Evolutionary conservation across 1,140 invertebrate genomes (phyloP), one percentile per base, ranked within the genome.

Genomic region (Aradophagus sp.): DNA sequence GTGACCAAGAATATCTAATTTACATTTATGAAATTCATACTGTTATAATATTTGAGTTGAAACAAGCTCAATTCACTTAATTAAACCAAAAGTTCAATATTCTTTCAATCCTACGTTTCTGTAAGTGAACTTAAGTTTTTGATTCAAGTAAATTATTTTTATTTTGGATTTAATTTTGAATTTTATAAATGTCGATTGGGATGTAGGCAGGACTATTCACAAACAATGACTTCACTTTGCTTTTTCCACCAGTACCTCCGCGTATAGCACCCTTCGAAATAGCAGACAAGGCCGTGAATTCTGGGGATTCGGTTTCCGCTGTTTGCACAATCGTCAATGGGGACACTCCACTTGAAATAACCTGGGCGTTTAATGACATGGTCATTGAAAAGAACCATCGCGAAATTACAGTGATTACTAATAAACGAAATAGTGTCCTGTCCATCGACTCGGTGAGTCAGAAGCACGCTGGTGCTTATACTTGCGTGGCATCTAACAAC

Each of bases 161-260:
- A n/a, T n/a, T n/a, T n/a, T n/a, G n/a, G n/a, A n/a, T n/a, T n/a
- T n/a, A n/a, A n/a, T n/a, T n/a, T n/a, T n/a, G n/a, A n/a, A n/a
- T n/a, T n/a, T n/a, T n/a, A n/a, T n/a, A 45, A 47, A 35, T 41
- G 8, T 73, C 61, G 70, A 44, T 76, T 70, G n/a, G n/a, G 44
- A 87, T 88, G 76, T 91, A 95, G 84, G 89, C 89, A 27, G 93
- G 93, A 31, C 92, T 93, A 78, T 95, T 95, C 83, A 91, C 92
- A 41, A 94, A 93, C 87, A 87, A 88, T 35, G 93, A 90, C 72
- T 88, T 88, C 48, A 94, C 83, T 83, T 81, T 15, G 92, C 90
- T 65, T 91, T 91, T 50, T 84, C 84, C 67, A 88, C 88, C 36
- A 84, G 80, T 84, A 26, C 62, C 78, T 68, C 63, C 83, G 87